Base-by-base conservation (phyloP, 2,888 invertebrate species). In the Bursaphelenchus okinawaensis region DNA sequence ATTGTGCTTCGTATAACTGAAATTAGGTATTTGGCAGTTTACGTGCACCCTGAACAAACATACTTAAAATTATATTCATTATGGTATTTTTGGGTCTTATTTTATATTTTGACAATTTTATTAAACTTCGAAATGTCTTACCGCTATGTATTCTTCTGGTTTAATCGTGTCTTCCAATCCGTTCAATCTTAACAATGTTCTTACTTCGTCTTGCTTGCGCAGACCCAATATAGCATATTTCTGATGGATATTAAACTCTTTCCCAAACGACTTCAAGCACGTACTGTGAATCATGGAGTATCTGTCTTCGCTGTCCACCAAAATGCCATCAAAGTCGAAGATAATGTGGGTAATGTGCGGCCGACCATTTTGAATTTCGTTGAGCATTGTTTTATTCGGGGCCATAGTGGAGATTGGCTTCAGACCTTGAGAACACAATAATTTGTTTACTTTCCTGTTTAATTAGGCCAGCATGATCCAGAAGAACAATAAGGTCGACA, bases 1-100 rank as follows among this genome's bases (percentile, higher is more conserved):
- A 59, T 50, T 23, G 23, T 24, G 60, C 20, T 6, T 59, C 60
- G 52, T 59, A 59, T 23, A 50, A 20, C 60, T 59, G 60, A 19
- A 59, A 40, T 7, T 8, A 56, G n/a, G n/a, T n/a, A n/a, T n/a
- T n/a, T n/a, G n/a, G n/a, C n/a, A n/a, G n/a, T n/a, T n/a, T n/a
- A n/a, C n/a, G n/a, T n/a, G n/a, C n/a, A n/a, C n/a, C n/a, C n/a
- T n/a, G n/a, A n/a, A n/a, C n/a, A n/a, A n/a, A n/a, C n/a, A n/a
- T n/a, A n/a, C n/a, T n/a, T n/a, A n/a, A n/a, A n/a, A n/a, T n/a
- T n/a, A n/a, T n/a, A n/a, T n/a, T n/a, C n/a, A n/a, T n/a, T n/a
- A n/a, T n/a, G 40, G 40, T 40, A 3, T 12, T 3, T 4, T 1
- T 40, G 40, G n/a, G n/a, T 40, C 12, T 12, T 16, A 16, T n/a